Evolutionary conservation across 2,888 invertebrate genomes (phyloP).

Genomic region (Arge pagana): DNA sequence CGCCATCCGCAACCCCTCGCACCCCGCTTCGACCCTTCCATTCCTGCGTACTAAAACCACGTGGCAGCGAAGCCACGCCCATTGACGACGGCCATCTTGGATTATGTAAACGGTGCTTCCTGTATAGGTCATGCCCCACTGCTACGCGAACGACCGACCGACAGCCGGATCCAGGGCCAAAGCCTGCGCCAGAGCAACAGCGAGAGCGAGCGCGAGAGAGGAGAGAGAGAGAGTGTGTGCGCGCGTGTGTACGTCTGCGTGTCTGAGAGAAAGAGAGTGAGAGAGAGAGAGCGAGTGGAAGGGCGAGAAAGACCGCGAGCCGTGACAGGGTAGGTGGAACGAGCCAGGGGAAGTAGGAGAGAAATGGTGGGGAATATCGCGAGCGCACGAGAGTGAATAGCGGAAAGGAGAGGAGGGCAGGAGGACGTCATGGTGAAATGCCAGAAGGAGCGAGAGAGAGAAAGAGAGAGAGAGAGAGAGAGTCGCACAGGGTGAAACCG

Average conservation of each 20-base stretch:
- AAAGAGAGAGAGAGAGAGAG: slow-evolving; percentile 6
- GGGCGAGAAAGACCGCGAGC: not conserved
- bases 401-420: not conserved
- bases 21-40: slow-evolving; percentile 5
- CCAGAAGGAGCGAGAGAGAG: not conserved
- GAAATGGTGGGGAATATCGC: too few species aligned
- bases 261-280: too few species aligned
- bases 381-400: not conserved
- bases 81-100: slow-evolving; percentile 42
- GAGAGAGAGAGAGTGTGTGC: too few species aligned
- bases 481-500: slow-evolving; percentile 7
- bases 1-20: slow-evolving; percentile 12
- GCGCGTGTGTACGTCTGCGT: too few species aligned
- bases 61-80: slow-evolving; percentile 34
- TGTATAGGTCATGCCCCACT: slow-evolving; percentile 17
- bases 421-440: too few species aligned
- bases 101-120: slow-evolving; percentile 40
- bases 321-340: too few species aligned
- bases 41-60: not conserved
- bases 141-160: not conserved
- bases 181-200: too few species aligned
- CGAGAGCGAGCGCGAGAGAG: too few species aligned
- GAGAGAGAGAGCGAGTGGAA: not conserved
- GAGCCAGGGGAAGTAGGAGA: not conserved
- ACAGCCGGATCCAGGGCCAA: too few species aligned